Evolutionary conservation across 53 echinoderm and acorn worm genomes (phyloP).

Genomic region (Patiria pectinifera): DNA sequence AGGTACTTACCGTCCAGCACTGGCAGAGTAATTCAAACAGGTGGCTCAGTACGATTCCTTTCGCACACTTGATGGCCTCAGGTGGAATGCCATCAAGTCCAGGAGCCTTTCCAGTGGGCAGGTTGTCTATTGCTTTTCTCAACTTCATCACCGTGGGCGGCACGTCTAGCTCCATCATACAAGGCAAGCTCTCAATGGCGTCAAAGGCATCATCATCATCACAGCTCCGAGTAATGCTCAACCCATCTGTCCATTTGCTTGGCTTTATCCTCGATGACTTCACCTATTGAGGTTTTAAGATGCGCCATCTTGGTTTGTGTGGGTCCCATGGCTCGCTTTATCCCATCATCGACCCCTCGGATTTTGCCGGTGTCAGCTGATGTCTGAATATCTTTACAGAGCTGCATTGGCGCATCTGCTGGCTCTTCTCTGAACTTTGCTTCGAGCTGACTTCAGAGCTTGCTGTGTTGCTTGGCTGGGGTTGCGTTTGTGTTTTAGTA

Average conservation of each 20-base stretch:
- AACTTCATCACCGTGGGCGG: conserved; percentile 2
- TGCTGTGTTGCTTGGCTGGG: too few species aligned
- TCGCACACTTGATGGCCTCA: neutral
- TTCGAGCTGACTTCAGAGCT: neutral
- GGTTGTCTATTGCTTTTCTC: conserved; percentile 26
- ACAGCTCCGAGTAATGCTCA: conserved; percentile 45
- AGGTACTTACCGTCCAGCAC: neutral
- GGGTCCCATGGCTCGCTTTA: conserved; percentile 19
- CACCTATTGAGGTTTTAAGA: conserved; percentile 9
- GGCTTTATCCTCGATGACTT: conserved; percentile 19
- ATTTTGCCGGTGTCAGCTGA: conserved; percentile 47
- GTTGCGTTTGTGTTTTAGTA: too few species aligned
- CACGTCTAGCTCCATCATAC: conserved; percentile 13
- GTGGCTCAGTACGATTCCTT: neutral
- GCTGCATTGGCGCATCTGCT: conserved; percentile 37
- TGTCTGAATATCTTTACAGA: conserved; percentile 4
- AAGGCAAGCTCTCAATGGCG: neutral
- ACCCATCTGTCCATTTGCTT: conserved; percentile 67
- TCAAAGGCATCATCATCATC: conserved; percentile 1
- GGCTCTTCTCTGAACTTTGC: neutral
- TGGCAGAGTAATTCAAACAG: neutral
- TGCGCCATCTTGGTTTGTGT: neutral
- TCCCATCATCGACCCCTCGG: conserved; percentile 40
- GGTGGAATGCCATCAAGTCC: neutral
- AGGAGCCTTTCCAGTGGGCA: conserved; percentile 17